Conservation (phyloP, 2,113 vertebrate genomes). For the Asarcornis scutulata region DNA sequence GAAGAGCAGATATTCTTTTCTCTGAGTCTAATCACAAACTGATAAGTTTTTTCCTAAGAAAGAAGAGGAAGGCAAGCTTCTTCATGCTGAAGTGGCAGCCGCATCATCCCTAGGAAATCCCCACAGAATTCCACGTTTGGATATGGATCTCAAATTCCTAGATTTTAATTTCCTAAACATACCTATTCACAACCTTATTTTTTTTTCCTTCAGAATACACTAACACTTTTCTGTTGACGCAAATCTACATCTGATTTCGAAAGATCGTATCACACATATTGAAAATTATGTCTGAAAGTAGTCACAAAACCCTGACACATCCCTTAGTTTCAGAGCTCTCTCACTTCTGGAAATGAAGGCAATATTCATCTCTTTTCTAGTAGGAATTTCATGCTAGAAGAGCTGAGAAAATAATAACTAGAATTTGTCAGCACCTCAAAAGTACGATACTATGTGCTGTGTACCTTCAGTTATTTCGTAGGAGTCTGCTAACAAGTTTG, state of each 20-base stretch:
- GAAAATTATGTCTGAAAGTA: neutral
- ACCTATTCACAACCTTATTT: neutral
- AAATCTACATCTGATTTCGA: neutral
- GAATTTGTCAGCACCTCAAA: neutral
- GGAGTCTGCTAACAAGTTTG: neutral
- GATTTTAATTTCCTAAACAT: neutral
- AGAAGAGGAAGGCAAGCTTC: neutral
- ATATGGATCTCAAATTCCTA: neutral
- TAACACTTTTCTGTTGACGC: neutral
- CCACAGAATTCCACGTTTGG: neutral
- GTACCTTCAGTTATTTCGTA: neutral
- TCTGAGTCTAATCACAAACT: neutral
- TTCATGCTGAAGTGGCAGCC: neutral
- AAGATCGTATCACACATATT: neutral
- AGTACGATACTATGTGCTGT: neutral
- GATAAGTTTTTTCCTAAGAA: neutral
- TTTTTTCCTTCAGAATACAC: rapidly evolving
- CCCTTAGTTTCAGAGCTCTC: neutral
- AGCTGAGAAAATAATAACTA: neutral
- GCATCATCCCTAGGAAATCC: neutral
- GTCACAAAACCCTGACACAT: neutral
- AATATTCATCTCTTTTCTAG: neutral
- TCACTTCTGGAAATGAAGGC: neutral
- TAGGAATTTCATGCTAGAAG: neutral
- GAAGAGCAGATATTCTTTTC: neutral